Evolutionary conservation across 2,888 invertebrate genomes (phyloP).

Genomic region (Xestia xanthographa): DNA sequence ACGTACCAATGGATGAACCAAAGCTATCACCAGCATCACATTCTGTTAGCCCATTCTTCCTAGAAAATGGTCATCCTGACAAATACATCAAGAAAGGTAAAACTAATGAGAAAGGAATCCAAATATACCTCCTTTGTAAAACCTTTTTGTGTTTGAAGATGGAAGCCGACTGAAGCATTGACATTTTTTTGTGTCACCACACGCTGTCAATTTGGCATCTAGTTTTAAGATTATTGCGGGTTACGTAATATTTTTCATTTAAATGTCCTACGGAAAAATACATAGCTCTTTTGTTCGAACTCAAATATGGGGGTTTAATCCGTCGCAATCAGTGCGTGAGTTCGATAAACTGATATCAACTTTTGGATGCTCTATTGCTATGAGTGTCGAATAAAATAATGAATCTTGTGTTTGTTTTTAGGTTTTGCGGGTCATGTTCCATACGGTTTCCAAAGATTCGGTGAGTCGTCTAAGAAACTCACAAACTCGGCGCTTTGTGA

Average conservation of each 20-base stretch:
- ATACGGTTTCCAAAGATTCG: constrained; percentile 92
- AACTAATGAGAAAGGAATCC: constrained; percentile 42
- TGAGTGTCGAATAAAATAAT: not conserved
- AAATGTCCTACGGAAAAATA: constrained; percentile 84
- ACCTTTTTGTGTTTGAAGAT: constrained; percentile 9
- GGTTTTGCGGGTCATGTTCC: constrained; percentile 93
- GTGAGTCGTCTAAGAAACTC: constrained; percentile 91
- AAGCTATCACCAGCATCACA: constrained; percentile 91
- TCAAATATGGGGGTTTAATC: constrained; percentile 88
- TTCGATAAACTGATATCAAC: constrained; percentile 38
- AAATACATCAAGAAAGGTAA: constrained; percentile 92
- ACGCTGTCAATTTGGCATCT: constrained; percentile 18
- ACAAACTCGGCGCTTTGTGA: constrained; percentile 94
- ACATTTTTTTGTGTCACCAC: not conserved
- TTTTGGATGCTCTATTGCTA: not conserved
- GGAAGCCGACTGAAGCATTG: constrained; percentile 6
- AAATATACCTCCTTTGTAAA: constrained; percentile 5
- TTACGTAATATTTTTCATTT: constrained; percentile 34
- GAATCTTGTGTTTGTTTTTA: constrained; percentile 71
- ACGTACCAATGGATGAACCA: constrained; percentile 91
- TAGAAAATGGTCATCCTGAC: constrained; percentile 91
- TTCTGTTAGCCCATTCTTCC: constrained; percentile 92
- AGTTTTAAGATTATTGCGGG: constrained; percentile 29
- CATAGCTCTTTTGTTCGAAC: constrained; percentile 85
- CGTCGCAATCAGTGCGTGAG: constrained; percentile 84